These are phyloP conservation scores for Ormyrus pomaceus DNA, from an alignment of 2,888 invertebrate genomes.

Conservation along the genomic window DNA sequence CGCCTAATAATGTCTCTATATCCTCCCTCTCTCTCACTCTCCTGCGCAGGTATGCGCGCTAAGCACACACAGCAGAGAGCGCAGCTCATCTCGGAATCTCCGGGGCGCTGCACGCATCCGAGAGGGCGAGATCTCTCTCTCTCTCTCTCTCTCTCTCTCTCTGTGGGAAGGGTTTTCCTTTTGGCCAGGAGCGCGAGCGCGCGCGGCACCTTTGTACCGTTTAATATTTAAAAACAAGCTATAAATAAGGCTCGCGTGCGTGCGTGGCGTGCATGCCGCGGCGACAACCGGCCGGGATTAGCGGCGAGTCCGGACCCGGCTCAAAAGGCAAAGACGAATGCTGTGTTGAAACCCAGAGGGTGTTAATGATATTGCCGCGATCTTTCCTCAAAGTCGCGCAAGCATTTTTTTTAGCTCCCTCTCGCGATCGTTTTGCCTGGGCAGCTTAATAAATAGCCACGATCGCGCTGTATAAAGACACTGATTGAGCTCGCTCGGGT, in stretches of 20 bases:
- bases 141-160: too few species aligned
- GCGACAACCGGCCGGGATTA: slow-evolving; percentile 65
- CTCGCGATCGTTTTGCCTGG: too few species aligned
- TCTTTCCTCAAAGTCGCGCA: slow-evolving; percentile 1
- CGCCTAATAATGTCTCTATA: slow-evolving; percentile 67
- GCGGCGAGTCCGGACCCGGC: slow-evolving; percentile 54
- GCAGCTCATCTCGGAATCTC: slow-evolving; percentile 16
- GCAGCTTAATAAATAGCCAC: too few species aligned
- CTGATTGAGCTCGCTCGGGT: too few species aligned
- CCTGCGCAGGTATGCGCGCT: slow-evolving; percentile 1
- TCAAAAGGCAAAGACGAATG: slow-evolving; percentile 70
- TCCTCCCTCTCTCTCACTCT: slow-evolving; percentile 46
- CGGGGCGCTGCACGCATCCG: slow-evolving; percentile 8
- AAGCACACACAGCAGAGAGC: too few species aligned
- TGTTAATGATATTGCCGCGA: slow-evolving; percentile 69
- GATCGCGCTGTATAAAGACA: too few species aligned
- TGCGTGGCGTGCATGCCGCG: background rate
- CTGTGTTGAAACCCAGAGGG: slow-evolving; percentile 72
- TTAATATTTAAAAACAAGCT: slow-evolving; percentile 76
- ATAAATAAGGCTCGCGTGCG: slow-evolving; percentile 68
- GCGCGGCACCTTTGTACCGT: slow-evolving; percentile 74
- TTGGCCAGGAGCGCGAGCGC: background rate
- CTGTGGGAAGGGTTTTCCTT: background rate
- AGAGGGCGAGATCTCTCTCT: too few species aligned
- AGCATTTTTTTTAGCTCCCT: background rate